Base-by-base conservation (phyloP, 2,888 invertebrate genomes). In the Trilocha varians region DNA sequence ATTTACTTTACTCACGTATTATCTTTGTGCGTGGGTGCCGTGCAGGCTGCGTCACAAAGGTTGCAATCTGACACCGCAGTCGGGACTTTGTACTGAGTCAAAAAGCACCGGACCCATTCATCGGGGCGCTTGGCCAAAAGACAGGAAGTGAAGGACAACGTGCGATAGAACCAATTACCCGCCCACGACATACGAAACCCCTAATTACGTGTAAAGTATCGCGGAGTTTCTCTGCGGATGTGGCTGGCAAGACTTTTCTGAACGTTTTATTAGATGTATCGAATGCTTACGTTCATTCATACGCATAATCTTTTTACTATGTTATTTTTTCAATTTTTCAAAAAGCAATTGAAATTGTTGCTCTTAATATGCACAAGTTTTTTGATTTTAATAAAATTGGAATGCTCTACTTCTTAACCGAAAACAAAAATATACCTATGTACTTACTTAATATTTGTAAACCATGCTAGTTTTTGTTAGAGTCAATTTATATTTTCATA, bases 121-220 rank as follows among this genome's bases (percentile, higher is more conserved):
- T 52, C n/a, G 38, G 44, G 52, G 53, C 57, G 55, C 59, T 45
- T 51, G 39, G 60, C 69, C 74, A 78, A 83, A 80, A 78, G 79
- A 73, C 85, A 82, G 85, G 84, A 84, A 84, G 82, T 77, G 67
- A 65, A 73, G 75, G 74, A 80, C 76, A 77, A 66, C 70, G 70
- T 64, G 64, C 73, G 73, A 82, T 79, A 72, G 68, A 73, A 70
- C 80, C 78, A 83, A 84, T 82, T 78, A 76, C 74, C 73, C 85
- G 82, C 85, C 84, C 76, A 74, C 77, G 85, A 68, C 59, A 85
- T 70, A 57, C 61, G 82, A 84, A 82, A 80, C 84, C 83, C 52
- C 77, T 70, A 84, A 85, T 84, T 85, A 84, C 16, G 72, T 72
- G 83, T 77, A 77, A 78, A 72, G 70, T 75, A 83, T 75, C 66